A percentile compares a stretch with the other conserved stretches of the same genome.
Conservation (phyloP, 2,888 invertebrate genomes). For the Melieria crassipennis region DNA sequence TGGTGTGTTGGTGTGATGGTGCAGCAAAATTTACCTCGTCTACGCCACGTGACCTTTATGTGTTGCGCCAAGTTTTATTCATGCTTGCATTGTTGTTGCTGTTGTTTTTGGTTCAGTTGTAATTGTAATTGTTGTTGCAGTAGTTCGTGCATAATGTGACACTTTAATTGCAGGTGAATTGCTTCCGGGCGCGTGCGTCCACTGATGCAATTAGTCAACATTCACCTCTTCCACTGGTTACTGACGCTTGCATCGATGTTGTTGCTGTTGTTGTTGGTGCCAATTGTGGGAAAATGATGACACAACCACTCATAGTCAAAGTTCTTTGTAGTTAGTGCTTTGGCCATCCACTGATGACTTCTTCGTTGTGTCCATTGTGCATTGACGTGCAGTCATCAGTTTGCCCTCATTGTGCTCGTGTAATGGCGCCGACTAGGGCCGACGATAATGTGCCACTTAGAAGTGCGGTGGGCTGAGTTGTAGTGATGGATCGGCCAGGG, state of each 20-base stretch:
- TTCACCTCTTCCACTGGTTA: constrained; percentile 1
- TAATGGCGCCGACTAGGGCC: no score
- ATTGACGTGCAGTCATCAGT: constrained; percentile 10
- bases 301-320: not conserved
- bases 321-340: not conserved
- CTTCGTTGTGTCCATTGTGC: constrained; percentile 37
- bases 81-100: constrained; percentile 25
- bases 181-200: constrained; percentile 48
- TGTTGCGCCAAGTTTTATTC: constrained; percentile 22
- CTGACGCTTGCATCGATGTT: constrained; percentile 12
- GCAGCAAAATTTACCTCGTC: not conserved
- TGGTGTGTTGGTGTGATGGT: constrained; percentile 16
- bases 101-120: not conserved
- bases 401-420: constrained; percentile 6
- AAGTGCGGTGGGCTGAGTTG: no score
- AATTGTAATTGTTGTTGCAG: constrained; percentile 24
- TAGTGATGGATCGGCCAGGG: no score
- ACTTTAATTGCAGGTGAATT: constrained; percentile 63
- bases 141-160: constrained; percentile 56
- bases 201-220: constrained; percentile 53
- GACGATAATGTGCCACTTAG: no score
- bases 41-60: constrained; percentile 39
- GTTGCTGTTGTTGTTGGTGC: not conserved
- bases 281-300: constrained; percentile 24
- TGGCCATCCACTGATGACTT: constrained; percentile 52